Evolutionary conservation across 2,113 vertebrate species (phyloP).

Genomic region (Dascyllus trimaculatus): DNA sequence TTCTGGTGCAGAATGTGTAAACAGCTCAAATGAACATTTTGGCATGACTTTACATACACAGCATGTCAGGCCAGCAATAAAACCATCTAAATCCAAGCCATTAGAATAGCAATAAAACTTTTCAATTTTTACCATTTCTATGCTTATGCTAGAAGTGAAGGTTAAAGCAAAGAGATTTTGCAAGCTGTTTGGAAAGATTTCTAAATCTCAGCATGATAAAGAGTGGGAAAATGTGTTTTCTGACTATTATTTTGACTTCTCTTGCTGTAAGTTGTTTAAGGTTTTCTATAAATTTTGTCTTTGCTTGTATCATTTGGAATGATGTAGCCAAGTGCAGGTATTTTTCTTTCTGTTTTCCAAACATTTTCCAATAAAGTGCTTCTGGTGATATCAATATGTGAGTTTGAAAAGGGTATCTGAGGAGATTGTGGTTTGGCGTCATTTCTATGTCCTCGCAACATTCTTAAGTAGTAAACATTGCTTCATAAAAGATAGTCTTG

Average conservation of each 20-base stretch:
- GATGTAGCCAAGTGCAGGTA: slow-evolving; percentile 28
- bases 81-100: slow-evolving; percentile 31
- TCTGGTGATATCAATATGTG: slow-evolving; percentile 49
- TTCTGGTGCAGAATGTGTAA: slow-evolving; percentile 31
- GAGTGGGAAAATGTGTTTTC: slow-evolving; percentile 33
- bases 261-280: slow-evolving; percentile 25
- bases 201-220: slow-evolving; percentile 72
- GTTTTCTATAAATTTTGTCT: slow-evolving; percentile 43
- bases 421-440: slow-evolving; percentile 5
- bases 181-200: slow-evolving; percentile 29
- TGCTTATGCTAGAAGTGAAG: slow-evolving; percentile 42
- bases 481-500: slow-evolving; percentile 14
- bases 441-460: slow-evolving; percentile 12
- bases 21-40: slow-evolving; percentile 42
- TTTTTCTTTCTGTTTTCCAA: slow-evolving; percentile 47
- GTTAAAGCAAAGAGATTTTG: slow-evolving; percentile 32
- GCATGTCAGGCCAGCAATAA: slow-evolving; percentile 31
- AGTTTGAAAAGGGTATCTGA: slow-evolving; percentile 8
- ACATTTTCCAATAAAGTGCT: slow-evolving; percentile 70
- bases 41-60: slow-evolving; percentile 36
- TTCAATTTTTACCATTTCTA: slow-evolving; percentile 25
- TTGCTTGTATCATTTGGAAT: slow-evolving; percentile 28
- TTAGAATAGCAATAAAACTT: slow-evolving; percentile 43
- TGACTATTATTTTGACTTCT: slow-evolving; percentile 15
- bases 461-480: background rate